Evolutionary conservation across 1,140 invertebrate genomes (phyloP).

Genomic region (Neomicropteryx cornuta): DNA sequence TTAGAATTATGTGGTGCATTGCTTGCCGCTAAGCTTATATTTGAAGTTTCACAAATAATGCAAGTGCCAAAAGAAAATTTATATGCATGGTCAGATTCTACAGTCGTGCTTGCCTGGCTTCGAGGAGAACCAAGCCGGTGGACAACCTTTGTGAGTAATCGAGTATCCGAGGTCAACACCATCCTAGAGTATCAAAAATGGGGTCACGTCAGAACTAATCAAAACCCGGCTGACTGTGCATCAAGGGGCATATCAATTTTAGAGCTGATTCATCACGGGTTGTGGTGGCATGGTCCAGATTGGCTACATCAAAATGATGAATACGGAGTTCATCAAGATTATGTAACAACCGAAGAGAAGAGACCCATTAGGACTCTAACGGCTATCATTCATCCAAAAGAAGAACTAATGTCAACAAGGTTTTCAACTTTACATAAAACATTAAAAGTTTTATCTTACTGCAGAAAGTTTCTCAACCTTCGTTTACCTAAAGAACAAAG

Average conservation of each 20-base stretch:
- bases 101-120: constrained; percentile 21
- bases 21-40: constrained; percentile 15
- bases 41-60: constrained; percentile 16
- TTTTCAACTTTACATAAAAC: too few relatives aligned
- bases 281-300: constrained; percentile 16
- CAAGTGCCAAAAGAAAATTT: constrained; percentile 17
- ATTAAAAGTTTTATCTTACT: too few relatives aligned
- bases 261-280: constrained; percentile 8
- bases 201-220: constrained; percentile 15
- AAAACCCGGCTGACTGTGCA: constrained; percentile 19
- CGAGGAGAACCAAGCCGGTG: constrained; percentile 14
- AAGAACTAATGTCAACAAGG: too few relatives aligned
- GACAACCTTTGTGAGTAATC: constrained; percentile 24
- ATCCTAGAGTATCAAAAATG: constrained; percentile 10
- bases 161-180: constrained; percentile 20
- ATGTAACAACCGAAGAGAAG: too few relatives aligned
- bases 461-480: too few relatives aligned
- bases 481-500: too few relatives aligned
- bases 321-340: too few relatives aligned
- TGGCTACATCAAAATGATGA: too few relatives aligned
- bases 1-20: constrained; percentile 24
- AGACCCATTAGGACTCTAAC: too few relatives aligned
- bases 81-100: constrained; percentile 21
- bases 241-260: constrained; percentile 10
- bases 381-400: too few relatives aligned